Conservation (phyloP, 2,888 invertebrate genomes). For the Lasioglossum marginatum region DNA sequence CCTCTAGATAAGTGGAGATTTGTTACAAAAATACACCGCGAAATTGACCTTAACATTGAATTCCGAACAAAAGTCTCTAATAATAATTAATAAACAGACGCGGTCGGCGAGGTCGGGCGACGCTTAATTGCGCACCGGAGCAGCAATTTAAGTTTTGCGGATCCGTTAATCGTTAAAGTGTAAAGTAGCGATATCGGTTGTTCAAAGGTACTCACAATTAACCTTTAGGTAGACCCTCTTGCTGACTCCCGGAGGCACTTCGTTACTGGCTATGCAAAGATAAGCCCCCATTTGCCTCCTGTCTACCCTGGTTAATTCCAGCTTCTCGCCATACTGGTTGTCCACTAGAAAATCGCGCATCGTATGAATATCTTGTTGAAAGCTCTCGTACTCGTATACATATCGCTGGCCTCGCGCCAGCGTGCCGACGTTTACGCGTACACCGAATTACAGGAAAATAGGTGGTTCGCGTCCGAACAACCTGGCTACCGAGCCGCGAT, state of each 20-base stretch:
- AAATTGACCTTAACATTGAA: too few species aligned
- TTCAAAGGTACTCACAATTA: conserved; percentile 88
- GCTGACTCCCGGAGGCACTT: conserved; percentile 89
- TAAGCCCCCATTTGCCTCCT: conserved; percentile 91
- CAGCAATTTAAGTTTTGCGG: background rate
- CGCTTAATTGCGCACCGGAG: background rate
- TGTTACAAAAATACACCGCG: too few species aligned
- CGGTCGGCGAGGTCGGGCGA: background rate
- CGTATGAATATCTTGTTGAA: conserved; percentile 72
- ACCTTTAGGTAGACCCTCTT: conserved; percentile 86
- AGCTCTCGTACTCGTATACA: conserved; percentile 63
- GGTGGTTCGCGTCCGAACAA: conserved; percentile 48
- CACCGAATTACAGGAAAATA: conserved; percentile 67
- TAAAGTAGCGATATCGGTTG: conserved; percentile 21
- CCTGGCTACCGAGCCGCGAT: conserved; percentile 8
- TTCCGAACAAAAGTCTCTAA: too few species aligned
- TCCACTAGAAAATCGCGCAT: conserved; percentile 85
- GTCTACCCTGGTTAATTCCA: conserved; percentile 89
- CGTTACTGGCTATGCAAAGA: conserved; percentile 91
- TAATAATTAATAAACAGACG: background rate
- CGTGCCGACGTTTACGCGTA: conserved; percentile 58
- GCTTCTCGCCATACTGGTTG: conserved; percentile 88
- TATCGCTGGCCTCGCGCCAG: conserved; percentile 42
- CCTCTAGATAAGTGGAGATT: too few species aligned
- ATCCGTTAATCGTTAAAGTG: background rate